These are phyloP conservation scores for Poecile atricapillus DNA, from an alignment of 2,113 vertebrate species.

Conservation along the genomic window DNA sequence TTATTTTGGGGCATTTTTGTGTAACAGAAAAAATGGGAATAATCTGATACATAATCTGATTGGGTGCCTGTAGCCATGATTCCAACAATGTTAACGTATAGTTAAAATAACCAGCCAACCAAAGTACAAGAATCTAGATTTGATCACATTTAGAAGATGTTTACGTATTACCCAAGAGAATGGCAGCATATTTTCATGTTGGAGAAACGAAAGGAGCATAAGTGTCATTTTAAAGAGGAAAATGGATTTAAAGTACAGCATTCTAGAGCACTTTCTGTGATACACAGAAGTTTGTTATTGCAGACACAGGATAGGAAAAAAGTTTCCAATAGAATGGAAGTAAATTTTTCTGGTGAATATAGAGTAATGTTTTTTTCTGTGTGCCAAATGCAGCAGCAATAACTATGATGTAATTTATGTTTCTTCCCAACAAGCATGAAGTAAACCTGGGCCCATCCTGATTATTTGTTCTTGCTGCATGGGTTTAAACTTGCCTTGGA, in stretches of 20 bases:
- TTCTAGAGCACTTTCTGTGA: not conserved
- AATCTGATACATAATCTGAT: not conserved
- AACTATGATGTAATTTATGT: not conserved
- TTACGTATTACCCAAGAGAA: not conserved
- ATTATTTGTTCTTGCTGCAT: not conserved
- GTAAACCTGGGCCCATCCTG: not conserved
- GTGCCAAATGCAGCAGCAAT: not conserved
- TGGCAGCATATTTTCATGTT: not conserved
- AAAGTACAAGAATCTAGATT: not conserved
- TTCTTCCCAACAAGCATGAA: not conserved
- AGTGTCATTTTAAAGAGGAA: not conserved
- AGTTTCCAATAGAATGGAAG: not conserved
- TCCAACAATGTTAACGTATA: not conserved
- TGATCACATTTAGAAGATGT: not conserved
- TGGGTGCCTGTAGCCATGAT: not conserved
- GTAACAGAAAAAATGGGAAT: not conserved
- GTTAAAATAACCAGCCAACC: not conserved
- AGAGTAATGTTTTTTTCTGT: not conserved
- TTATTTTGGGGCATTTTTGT: not conserved
- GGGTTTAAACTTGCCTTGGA: not conserved
- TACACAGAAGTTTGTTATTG: not conserved
- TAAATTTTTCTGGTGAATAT: not conserved
- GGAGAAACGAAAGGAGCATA: not conserved
- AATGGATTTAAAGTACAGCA: not conserved
- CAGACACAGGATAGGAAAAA: not conserved